Evolutionary conservation across 1,140 invertebrate genomes (phyloP).

Genomic region (Ephestia elutella): DNA sequence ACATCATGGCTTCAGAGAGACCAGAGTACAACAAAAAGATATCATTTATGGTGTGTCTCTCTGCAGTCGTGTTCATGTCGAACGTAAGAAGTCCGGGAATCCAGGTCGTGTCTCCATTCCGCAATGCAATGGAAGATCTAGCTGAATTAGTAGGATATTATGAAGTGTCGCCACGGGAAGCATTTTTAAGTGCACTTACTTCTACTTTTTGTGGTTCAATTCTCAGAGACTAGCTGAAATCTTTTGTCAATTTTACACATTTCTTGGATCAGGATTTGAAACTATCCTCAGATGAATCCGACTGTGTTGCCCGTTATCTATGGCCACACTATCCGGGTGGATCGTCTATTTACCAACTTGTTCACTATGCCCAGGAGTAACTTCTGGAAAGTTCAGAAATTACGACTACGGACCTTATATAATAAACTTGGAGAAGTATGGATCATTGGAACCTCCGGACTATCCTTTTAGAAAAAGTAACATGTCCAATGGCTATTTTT

Average conservation of each 20-base stretch:
- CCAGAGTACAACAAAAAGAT: conserved; percentile 5
- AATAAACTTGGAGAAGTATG: background rate
- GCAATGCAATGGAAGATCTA: background rate
- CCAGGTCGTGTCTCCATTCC: background rate
- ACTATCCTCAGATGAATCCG: background rate
- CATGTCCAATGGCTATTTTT: background rate
- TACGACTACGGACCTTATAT: background rate
- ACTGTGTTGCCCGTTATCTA: background rate
- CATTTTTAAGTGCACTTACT: background rate
- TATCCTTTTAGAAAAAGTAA: conserved; percentile 1
- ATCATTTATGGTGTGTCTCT: background rate
- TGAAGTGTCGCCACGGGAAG: background rate
- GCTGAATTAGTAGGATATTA: background rate
- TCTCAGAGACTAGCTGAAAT: background rate
- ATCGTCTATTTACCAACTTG: background rate
- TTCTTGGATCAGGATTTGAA: background rate
- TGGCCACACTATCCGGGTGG: background rate
- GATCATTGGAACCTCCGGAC: background rate
- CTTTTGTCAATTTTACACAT: background rate
- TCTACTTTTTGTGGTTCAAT: background rate
- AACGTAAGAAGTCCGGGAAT: background rate
- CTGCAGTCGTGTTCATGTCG: background rate
- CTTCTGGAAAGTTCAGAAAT: background rate
- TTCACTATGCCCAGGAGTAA: background rate
- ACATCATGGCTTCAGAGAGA: background rate